Percentiles rank a stretch among this genome's conserved stretches.
Evolutionary conservation across 2,888 invertebrate genomes (phyloP).

Genomic region (Orchesellides sinensis): DNA sequence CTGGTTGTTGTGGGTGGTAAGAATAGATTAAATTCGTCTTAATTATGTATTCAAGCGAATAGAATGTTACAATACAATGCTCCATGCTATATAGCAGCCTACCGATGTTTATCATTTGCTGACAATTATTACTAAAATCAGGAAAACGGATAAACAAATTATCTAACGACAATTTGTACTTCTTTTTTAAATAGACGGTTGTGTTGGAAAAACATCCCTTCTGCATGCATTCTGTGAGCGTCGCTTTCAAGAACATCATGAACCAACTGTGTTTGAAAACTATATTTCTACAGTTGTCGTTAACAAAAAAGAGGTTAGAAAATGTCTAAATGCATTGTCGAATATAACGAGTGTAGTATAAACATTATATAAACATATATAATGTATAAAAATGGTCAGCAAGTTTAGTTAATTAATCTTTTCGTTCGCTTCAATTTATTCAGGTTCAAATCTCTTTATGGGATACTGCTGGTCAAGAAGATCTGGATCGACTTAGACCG

Average conservation of each 20-base stretch:
- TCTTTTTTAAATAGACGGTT: constrained; percentile 78
- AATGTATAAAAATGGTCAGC: too few species aligned
- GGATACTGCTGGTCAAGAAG: constrained; percentile 79
- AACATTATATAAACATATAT: too few species aligned
- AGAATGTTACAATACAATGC: not conserved
- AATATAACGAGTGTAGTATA: too few species aligned
- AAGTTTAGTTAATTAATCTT: too few species aligned
- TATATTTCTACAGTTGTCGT: constrained; percentile 60
- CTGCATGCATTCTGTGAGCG: constrained; percentile 75
- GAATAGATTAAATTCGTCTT: not conserved
- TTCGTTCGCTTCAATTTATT: not conserved
- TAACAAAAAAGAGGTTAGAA: constrained; percentile 64
- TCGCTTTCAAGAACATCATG: constrained; percentile 67
- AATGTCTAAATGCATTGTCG: too few species aligned
- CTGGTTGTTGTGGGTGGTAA: constrained; percentile 65
- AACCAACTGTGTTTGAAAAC: constrained; percentile 71
- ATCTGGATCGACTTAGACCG: constrained; percentile 69
- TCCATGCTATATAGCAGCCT: not conserved
- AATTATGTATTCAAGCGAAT: not conserved
- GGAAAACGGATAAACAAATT: not conserved
- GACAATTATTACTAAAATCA: not conserved
- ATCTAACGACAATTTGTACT: not conserved
- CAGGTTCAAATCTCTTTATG: constrained; percentile 76
- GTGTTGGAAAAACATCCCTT: constrained; percentile 82
- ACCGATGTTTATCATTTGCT: not conserved